phyloP scores from a whole-genome alignment of 2,888 invertebrate species.

The Diaphora mendica region DNA sequence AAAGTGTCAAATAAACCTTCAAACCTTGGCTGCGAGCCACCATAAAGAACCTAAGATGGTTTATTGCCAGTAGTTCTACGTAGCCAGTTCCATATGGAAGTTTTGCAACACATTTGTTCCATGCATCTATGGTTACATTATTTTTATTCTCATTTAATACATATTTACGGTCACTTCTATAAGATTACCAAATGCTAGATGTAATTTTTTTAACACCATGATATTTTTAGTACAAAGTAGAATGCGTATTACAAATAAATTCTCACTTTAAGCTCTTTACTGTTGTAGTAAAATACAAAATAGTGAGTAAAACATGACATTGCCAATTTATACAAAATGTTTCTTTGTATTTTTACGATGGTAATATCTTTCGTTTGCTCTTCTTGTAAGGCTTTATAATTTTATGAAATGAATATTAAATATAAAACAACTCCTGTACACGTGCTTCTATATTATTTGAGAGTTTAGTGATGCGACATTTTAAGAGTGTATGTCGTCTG shows the following conservation, averaged over 20 bases:
- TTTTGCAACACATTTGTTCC: too few species aligned
- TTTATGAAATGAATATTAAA: constrained; percentile 9
- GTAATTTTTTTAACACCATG: neutral
- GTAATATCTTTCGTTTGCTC: constrained; percentile 1
- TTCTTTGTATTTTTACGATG: constrained; percentile 30
- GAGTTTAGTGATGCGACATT: constrained; percentile 1
- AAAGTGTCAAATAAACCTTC: neutral
- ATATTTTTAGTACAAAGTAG: neutral
- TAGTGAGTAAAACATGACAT: constrained; percentile 39
- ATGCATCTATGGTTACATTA: too few species aligned
- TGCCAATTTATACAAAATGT: constrained; percentile 29
- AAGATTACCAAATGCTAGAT: neutral
- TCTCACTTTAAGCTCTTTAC: constrained; percentile 27
- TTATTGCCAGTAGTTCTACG: too few species aligned
- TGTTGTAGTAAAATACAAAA: constrained; percentile 44
- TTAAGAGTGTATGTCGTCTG: neutral
- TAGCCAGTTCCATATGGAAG: too few species aligned
- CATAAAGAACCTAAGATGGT: too few species aligned
- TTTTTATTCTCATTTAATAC: neutral
- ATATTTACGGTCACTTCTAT: neutral
- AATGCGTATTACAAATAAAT: constrained; percentile 20
- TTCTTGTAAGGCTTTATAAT: constrained; percentile 9
- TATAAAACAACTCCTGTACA: neutral
- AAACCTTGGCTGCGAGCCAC: too few species aligned
- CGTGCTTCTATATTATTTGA: constrained; percentile 3